Evolutionary conservation across 2,888 invertebrate species (phyloP).

Genomic region (Mycalesis mineus): DNA sequence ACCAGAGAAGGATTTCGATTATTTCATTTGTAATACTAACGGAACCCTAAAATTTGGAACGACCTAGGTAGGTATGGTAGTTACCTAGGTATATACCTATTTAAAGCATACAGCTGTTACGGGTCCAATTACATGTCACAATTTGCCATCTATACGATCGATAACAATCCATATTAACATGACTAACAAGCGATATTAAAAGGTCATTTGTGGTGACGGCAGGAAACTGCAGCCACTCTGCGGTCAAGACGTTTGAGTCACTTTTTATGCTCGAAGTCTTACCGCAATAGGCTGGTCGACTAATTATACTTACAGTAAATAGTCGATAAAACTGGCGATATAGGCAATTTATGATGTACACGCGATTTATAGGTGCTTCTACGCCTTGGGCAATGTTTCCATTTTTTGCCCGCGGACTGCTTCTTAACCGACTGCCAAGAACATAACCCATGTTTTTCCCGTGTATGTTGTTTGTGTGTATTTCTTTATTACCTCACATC

Average conservation of each 20-base stretch:
- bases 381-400: neutral
- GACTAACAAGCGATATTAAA: conserved; percentile 58
- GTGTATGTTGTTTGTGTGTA: no score
- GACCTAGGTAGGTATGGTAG: neutral
- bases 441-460: no score
- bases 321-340: conserved; percentile 17
- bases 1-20: no score
- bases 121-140: conserved; percentile 16
- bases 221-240: conserved; percentile 64
- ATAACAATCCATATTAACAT: conserved; percentile 56
- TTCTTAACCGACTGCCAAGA: no score
- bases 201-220: conserved; percentile 66
- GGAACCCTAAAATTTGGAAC: no score
- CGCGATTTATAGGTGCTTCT: conserved; percentile 7
- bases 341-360: conserved; percentile 10
- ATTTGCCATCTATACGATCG: conserved; percentile 24
- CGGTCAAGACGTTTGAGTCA: conserved; percentile 53
- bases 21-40: no score
- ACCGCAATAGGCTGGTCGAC: conserved; percentile 24
- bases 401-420: neutral
- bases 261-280: conserved; percentile 35
- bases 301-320: conserved; percentile 23
- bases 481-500: no score
- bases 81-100: neutral
- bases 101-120: conserved; percentile 7